Conservation (phyloP, 2,888 invertebrate species). For the Lottia scabra region DNA sequence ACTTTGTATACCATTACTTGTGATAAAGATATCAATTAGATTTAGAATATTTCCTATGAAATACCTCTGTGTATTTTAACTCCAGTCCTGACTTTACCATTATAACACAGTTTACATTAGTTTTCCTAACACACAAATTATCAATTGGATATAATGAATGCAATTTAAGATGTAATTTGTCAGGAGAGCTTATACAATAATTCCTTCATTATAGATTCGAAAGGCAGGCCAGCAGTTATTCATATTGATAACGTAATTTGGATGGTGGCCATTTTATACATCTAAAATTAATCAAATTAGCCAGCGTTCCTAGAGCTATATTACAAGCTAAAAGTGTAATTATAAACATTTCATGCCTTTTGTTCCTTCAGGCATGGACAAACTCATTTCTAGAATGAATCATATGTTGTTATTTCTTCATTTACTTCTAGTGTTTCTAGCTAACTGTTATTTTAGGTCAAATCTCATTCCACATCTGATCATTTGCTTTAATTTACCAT, state of each 20-base stretch:
- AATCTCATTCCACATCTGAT: constrained; percentile 4
- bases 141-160: constrained; percentile 24
- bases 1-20: no score
- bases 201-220: constrained; percentile 17
- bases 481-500: constrained; percentile 5
- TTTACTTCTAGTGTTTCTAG: neutral
- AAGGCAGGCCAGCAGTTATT: constrained; percentile 14
- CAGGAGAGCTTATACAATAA: constrained; percentile 15
- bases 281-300: constrained; percentile 7
- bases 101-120: constrained; percentile 4
- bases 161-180: constrained; percentile 15
- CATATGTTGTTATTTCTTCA: constrained; percentile 7
- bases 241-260: constrained; percentile 21
- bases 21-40: no score
- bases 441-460: constrained; percentile 7
- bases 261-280: constrained; percentile 6
- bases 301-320: constrained; percentile 1
- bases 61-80: neutral
- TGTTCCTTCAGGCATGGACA: neutral
- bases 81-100: neutral
- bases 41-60: no score
- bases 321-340: constrained; percentile 4
- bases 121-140: constrained; percentile 15
- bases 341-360: constrained; percentile 7
- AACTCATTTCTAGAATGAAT: constrained; percentile 7